Evolutionary conservation across 2,797 vertebrate species (phyloP).

Genomic region (Gymnodraco acuticeps): DNA sequence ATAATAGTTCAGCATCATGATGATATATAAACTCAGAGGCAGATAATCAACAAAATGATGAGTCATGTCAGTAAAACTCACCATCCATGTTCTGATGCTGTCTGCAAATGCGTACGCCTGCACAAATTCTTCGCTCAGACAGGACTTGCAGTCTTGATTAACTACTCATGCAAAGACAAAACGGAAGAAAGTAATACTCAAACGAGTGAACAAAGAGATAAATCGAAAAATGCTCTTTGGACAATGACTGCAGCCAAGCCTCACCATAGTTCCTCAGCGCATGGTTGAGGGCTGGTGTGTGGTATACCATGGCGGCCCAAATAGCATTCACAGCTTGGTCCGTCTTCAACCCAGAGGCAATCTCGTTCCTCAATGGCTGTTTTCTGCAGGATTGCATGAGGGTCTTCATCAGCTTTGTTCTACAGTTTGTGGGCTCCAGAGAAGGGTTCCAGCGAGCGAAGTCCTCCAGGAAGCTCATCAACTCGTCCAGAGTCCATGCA

Average conservation of each 20-base stretch:
- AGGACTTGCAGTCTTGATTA: conserved; percentile 86
- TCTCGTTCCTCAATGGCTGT: conserved; percentile 91
- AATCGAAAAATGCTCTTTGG: background rate
- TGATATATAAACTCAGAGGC: background rate
- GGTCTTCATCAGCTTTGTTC: conserved; percentile 91
- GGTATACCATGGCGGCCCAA: conserved; percentile 97
- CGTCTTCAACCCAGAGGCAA: conserved; percentile 90
- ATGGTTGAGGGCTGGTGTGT: conserved; percentile 92
- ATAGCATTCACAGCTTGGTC: conserved; percentile 98
- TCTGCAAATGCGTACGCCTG: conserved; percentile 94
- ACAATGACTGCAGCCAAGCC: background rate
- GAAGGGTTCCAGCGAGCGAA: conserved; percentile 94
- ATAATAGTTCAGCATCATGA: background rate
- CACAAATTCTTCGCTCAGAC: conserved; percentile 91
- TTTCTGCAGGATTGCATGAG: conserved; percentile 92
- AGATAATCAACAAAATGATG: background rate
- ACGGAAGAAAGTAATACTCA: background rate
- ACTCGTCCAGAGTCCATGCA: conserved; percentile 78
- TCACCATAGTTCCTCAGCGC: conserved; percentile 93
- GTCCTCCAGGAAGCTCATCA: conserved; percentile 89
- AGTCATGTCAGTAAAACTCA: conserved; percentile 76
- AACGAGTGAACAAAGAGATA: background rate
- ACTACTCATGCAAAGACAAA: conserved; percentile 83
- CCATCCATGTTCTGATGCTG: conserved; percentile 98
- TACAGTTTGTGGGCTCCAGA: conserved; percentile 87